Base-by-base conservation (phyloP, 2,113 vertebrate species). In the Otolemur garnettii region DNA sequence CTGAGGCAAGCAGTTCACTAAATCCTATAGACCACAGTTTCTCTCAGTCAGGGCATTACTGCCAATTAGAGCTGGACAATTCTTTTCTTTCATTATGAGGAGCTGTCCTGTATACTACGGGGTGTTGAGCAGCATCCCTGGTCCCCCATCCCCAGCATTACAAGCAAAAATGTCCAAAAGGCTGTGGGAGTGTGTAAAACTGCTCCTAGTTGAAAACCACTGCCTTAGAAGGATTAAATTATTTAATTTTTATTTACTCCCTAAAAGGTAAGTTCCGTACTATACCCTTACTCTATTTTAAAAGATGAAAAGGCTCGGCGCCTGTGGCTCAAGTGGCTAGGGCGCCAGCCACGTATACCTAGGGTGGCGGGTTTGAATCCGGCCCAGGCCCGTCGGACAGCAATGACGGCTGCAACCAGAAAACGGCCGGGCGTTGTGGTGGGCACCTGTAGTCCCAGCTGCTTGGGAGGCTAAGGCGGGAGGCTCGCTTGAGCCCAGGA, bases 61-160 rank as follows among this genome's bases (percentile, higher is more conserved):
- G 21, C 75, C 0, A 0, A 45, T n/a, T 57, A 12, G 28, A 15
- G 21, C 53, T 28, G 22, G 28, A 53, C 24, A 57, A 75, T 74
- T n/a, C 38, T 38, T 9, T 50, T 50, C 62, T 42, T 28, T 5
- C 11, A 22, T 0, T 12, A 7, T 0, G 8, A 9, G 24, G 59
- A 59, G 8, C 26, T 50, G 50, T 9, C 80, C 55, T 22, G 0
- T 0, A 7, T 7, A 11, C 1, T 71, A 0, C 0, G 38, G 26
- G 66, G 35, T 62, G 9, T 19, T 53, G 17, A 69, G 55, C 38
- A 68, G 28, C 74, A 72, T 66, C 69, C 38, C 77, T 72, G 28
- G 55, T 18, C 60, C 59, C 26, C 38, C 35, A 35, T 10, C 64
- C 53, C 89, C 28, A 18, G 8, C 24, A 19, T 24, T 15, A 57